phyloP scores from a whole-genome alignment of 2,797 vertebrate genomes.

The Cephalopachus bancanus region DNA sequence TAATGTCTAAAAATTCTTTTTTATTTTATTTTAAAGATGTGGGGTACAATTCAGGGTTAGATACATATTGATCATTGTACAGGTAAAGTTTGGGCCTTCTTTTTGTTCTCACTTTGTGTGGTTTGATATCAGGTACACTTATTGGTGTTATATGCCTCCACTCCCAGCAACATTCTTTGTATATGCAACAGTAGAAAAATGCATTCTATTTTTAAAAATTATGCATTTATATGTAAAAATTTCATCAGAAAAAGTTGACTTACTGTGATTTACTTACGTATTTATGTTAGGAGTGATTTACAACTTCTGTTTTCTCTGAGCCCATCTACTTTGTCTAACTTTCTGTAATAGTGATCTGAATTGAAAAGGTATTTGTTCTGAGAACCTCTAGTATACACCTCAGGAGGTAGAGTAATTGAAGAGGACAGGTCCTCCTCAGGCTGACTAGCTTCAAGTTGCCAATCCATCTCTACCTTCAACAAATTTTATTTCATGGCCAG shows the following conservation, averaged over 20 bases:
- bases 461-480: neutral
- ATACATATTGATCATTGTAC: no score
- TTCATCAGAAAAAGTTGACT: neutral
- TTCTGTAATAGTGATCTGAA: neutral
- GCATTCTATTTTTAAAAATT: neutral
- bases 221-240: neutral
- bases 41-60: no score
- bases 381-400: fast-evolving
- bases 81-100: no score
- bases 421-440: neutral
- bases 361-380: neutral
- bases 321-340: neutral
- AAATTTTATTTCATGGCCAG: neutral
- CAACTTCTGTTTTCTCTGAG: no score
- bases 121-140: no score
- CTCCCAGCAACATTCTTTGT: neutral
- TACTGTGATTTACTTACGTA: neutral
- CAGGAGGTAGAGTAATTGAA: no score
- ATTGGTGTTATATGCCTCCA: no score
- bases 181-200: neutral
- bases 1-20: neutral
- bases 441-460: neutral
- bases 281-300: neutral
- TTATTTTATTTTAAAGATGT: no score
- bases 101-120: no score